A percentile compares a stretch with the other conserved stretches of the same genome.
These are phyloP conservation scores for Dynastes tityus DNA, from an alignment of 2,888 invertebrate species.

Conservation along the genomic window DNA sequence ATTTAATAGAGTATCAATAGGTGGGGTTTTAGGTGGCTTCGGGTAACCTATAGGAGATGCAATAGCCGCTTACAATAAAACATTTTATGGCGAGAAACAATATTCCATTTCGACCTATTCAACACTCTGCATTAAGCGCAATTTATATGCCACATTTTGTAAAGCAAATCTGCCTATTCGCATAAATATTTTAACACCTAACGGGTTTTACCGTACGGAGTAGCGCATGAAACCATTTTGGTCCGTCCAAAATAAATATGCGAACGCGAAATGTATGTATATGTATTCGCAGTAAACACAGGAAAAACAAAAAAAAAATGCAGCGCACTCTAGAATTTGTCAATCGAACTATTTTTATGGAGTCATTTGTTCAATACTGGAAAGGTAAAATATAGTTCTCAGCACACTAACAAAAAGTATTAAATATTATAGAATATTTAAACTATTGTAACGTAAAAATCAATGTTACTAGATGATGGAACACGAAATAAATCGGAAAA, in stretches of 20 bases:
- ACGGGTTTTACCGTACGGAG: not conserved
- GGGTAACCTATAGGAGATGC: no score
- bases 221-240: not conserved
- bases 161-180: slow-evolving; percentile 30
- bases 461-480: not conserved
- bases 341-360: not conserved
- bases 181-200: slow-evolving; percentile 30
- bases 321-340: slow-evolving; percentile 11
- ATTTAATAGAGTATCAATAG: not conserved
- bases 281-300: not conserved
- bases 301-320: not conserved
- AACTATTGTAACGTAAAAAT: slow-evolving; percentile 16
- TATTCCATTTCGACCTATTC: slow-evolving; percentile 23
- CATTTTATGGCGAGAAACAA: slow-evolving; percentile 9
- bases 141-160: slow-evolving; percentile 39
- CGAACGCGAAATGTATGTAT: not conserved
- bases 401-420: not conserved
- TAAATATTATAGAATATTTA: slow-evolving; percentile 15
- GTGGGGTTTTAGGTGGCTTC: not conserved
- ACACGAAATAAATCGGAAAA: not conserved
- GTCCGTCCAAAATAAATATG: slow-evolving; percentile 8
- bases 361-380: not conserved
- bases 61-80: slow-evolving; percentile 13
- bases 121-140: slow-evolving; percentile 22
- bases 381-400: slow-evolving; percentile 2